phyloP scores from a whole-genome alignment of 2,113 vertebrate genomes.

The Trochalopteron elliotii region DNA sequence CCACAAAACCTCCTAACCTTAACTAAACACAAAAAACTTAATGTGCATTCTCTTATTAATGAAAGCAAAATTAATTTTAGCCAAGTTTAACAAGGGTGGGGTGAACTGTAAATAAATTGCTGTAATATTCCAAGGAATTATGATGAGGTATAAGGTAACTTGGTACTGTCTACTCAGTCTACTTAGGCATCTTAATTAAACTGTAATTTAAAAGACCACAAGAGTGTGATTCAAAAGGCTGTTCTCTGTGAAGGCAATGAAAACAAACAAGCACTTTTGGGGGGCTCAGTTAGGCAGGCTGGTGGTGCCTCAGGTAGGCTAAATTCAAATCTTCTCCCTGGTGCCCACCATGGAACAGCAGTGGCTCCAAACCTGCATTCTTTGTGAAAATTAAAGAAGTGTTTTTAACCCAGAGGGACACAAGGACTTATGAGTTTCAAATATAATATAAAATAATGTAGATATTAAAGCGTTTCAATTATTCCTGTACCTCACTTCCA shows the following conservation, averaged over 20 bases:
- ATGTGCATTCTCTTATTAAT: not conserved
- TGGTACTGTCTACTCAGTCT: not conserved
- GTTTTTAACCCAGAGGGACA: not conserved
- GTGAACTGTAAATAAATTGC: not conserved
- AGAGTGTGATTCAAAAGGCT: not conserved
- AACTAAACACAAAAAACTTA: not conserved
- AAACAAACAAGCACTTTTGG: not conserved
- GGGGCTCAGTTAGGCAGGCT: not conserved
- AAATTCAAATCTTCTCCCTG: not conserved
- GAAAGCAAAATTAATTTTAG: not conserved
- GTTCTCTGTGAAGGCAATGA: not conserved
- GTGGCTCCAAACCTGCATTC: not conserved
- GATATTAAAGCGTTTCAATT: not conserved
- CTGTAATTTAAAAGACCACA: not conserved
- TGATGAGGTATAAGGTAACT: not conserved
- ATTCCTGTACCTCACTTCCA: not conserved
- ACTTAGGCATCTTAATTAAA: constrained; percentile 1
- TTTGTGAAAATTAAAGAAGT: not conserved
- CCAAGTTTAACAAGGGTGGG: not conserved
- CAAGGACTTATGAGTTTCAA: not conserved
- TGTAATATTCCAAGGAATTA: not conserved
- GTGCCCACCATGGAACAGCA: rapidly evolving
- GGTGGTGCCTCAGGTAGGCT: not conserved
- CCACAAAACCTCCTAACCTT: not conserved
- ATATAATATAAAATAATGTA: not conserved